Base-by-base conservation (phyloP, 2,113 vertebrate genomes). In the Bos indicus region DNA sequence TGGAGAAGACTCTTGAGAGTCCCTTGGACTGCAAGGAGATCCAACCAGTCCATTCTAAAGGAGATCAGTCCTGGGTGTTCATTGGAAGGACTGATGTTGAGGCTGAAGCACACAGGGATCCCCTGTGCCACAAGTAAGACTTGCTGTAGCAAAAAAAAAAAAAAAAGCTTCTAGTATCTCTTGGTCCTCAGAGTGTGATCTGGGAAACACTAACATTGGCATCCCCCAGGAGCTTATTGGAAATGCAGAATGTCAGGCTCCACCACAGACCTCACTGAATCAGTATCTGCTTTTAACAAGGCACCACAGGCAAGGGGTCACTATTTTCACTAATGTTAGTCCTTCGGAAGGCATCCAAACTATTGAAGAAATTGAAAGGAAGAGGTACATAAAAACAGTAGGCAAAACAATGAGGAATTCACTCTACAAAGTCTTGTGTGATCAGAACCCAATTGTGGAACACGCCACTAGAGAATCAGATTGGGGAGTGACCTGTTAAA, bases 401-500 rank as follows among this genome's bases (percentile, higher is more conserved):
- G 77, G 88, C 60, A 81, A 85, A 92, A 62, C 30, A 74, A 40
- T 43, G 6, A 54, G 77, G 46, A 77, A 92, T 64, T 94, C 94
- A 86, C 46, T 43, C 62, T 33, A 17, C 62, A 77, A 59, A 87
- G 30, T n/a, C 52, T 16, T 23, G 11, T 94, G 87, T 64, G 90
- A 93, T 56, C 28, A 88, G 95, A 85, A 84, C 80, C 77, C 60
- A 90, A 23, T 96, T 97, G 67, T 87, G 90, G 96, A 96, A 88
- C 56, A 52, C 5, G 46, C 82, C 95, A 16, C 90, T 51, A 78
- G 97, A 96, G 97, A 98, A 84, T 96, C 91, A 96, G 91, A 62
- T 67, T 26, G 83, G 17, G 36, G 57, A 81, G 94, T 97, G 96
- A 98, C 97, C 97, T 97, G 96, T 96, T 90, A 96, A 81, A 74